A percentile compares a stretch with the other conserved stretches of the same genome.
Evolutionary conservation across 2,888 invertebrate genomes (phyloP).

Genomic region (Andrena praecox): DNA sequence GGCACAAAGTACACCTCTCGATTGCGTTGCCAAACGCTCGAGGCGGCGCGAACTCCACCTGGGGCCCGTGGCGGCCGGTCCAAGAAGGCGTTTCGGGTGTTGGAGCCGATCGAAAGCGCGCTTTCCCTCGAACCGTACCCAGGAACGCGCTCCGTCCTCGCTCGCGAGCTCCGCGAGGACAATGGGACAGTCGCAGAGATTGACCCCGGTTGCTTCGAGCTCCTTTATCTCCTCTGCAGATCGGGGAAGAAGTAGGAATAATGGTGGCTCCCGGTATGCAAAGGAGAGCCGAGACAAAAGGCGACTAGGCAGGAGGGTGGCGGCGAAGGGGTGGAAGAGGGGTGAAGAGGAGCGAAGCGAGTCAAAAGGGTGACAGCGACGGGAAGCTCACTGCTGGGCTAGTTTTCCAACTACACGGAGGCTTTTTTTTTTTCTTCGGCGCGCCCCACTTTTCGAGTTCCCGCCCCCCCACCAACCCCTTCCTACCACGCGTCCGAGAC

Average conservation of each 20-base stretch:
- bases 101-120: neutral
- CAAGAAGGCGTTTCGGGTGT: neutral
- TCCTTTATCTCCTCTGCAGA: slow-evolving; percentile 45
- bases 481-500: slow-evolving; percentile 7
- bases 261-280: slow-evolving; percentile 47
- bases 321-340: neutral
- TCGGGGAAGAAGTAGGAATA: slow-evolving; percentile 45
- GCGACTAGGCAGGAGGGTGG: neutral
- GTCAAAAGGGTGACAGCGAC: slow-evolving; percentile 5
- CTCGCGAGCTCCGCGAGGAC: slow-evolving; percentile 37
- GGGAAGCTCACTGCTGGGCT: slow-evolving; percentile 17
- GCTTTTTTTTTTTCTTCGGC: slow-evolving; percentile 46
- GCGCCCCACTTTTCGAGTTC: slow-evolving; percentile 64
- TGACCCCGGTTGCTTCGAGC: slow-evolving; percentile 46
- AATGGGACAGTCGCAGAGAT: slow-evolving; percentile 51
- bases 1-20: neutral
- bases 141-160: neutral
- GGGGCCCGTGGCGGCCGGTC: neutral
- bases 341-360: slow-evolving; percentile 23
- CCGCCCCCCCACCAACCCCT: slow-evolving; percentile 12
- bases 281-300: slow-evolving; percentile 49
- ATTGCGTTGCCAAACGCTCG: neutral
- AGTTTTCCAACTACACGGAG: slow-evolving; percentile 50
- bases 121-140: neutral
- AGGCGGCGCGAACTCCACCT: neutral